phyloP scores from a whole-genome alignment of 2,113 vertebrate species.

The Poeciliopsis retropinna region DNA sequence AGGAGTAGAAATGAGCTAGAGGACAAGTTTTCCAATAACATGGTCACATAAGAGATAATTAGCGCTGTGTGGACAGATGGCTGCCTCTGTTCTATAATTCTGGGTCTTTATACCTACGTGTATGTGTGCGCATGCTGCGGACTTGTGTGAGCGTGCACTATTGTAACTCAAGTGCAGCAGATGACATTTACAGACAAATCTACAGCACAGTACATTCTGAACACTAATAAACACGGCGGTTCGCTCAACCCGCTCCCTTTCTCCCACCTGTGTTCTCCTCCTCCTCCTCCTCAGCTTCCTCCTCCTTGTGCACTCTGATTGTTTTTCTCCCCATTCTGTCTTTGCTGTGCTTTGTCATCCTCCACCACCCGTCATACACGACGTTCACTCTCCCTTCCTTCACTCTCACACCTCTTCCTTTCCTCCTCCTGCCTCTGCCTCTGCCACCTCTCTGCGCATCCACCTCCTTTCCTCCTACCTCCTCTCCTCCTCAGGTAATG shows the following conservation, averaged over 20 bases:
- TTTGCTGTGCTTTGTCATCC: constrained; percentile 48
- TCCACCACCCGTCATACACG: constrained; percentile 51
- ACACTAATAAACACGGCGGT: constrained; percentile 58
- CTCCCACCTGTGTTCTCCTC: constrained; percentile 33
- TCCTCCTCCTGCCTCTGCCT: constrained; percentile 54
- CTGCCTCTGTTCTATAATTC: constrained; percentile 27
- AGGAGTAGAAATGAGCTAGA: constrained; percentile 26
- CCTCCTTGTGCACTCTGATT: constrained; percentile 24
- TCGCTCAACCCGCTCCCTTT: constrained; percentile 46
- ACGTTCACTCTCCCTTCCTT: constrained; percentile 32
- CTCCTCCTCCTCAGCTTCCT: constrained; percentile 30
- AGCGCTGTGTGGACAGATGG: constrained; percentile 31
- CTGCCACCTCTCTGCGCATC: constrained; percentile 50
- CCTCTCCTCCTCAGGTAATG: constrained; percentile 40
- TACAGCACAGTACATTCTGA: constrained; percentile 72
- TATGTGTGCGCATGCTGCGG: constrained; percentile 9
- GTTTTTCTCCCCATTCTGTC: constrained; percentile 43
- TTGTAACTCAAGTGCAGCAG: constrained; percentile 60
- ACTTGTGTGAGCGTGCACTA: constrained; percentile 23
- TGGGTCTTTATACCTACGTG: neutral
- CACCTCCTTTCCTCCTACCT: constrained; percentile 42
- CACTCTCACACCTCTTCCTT: constrained; percentile 54
- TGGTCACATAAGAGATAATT: constrained; percentile 31
- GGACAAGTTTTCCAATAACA: constrained; percentile 5
- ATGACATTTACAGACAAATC: constrained; percentile 73